Percentiles rank a stretch among this genome's conserved stretches.
These are phyloP conservation scores for Vespertilio murinus DNA, from an alignment of 2,797 vertebrate genomes.

Conservation along the genomic window DNA sequence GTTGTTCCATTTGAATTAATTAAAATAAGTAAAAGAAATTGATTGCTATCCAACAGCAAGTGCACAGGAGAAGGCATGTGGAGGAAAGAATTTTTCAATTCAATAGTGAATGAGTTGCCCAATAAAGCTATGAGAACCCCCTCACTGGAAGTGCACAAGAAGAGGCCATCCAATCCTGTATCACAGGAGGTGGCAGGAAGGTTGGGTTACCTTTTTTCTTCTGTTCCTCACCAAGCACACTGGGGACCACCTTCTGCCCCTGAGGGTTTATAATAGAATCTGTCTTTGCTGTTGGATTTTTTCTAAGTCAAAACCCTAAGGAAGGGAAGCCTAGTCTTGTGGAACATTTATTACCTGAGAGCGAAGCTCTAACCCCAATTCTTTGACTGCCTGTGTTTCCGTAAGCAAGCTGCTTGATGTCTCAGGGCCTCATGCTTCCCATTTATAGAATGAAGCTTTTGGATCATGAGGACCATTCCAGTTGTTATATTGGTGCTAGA, in stretches of 20 bases:
- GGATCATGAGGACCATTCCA: background rate
- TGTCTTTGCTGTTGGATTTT: background rate
- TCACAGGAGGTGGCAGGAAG: background rate
- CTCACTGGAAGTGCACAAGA: background rate
- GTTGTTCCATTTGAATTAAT: background rate
- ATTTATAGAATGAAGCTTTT: background rate
- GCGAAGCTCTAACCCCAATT: background rate
- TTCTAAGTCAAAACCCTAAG: background rate
- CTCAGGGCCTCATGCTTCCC: background rate
- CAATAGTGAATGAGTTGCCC: background rate
- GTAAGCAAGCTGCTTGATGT: background rate
- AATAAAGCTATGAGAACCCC: background rate
- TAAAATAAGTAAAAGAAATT: conserved; percentile 40
- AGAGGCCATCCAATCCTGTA: background rate
- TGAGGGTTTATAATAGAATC: background rate
- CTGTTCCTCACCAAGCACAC: background rate
- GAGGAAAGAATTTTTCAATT: background rate
- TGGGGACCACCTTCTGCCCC: background rate
- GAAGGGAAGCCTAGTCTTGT: background rate
- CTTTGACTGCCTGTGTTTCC: background rate
- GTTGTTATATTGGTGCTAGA: background rate
- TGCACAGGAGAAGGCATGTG: background rate
- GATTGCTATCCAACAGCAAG: background rate
- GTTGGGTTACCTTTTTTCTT: background rate
- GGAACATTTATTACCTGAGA: background rate